These are phyloP conservation scores for Athene noctua DNA, from an alignment of 2,113 vertebrate species.

Conservation along the genomic window DNA sequence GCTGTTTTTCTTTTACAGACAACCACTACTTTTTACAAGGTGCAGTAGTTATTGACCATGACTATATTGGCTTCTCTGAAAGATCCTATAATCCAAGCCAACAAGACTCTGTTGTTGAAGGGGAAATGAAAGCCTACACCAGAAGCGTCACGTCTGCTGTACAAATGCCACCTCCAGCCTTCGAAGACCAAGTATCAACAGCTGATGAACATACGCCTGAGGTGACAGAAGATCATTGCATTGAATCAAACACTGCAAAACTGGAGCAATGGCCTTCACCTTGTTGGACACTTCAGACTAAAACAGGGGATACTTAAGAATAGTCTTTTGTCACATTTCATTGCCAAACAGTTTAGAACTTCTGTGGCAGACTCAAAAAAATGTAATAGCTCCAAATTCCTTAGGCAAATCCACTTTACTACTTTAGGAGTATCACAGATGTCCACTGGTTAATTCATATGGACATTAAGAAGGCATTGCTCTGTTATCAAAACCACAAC, in stretches of 20 bases:
- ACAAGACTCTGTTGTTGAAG: slow-evolving; percentile 4
- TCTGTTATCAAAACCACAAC: neutral
- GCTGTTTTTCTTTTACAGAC: slow-evolving; percentile 56
- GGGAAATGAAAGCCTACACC: neutral
- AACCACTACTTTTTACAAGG: slow-evolving; percentile 52
- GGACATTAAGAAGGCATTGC: neutral
- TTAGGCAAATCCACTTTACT: neutral
- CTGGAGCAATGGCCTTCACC: slow-evolving; percentile 43
- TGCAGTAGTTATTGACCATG: slow-evolving; percentile 67
- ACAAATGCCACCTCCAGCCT: neutral
- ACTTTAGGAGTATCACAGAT: neutral
- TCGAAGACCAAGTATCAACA: slow-evolving; percentile 43
- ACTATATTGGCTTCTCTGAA: slow-evolving; percentile 67
- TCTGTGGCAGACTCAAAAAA: neutral
- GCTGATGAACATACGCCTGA: slow-evolving; percentile 32
- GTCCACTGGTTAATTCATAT: neutral
- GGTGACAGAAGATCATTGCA: neutral
- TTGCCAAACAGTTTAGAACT: neutral
- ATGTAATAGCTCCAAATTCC: neutral
- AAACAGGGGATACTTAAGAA: slow-evolving; percentile 47
- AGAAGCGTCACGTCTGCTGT: neutral
- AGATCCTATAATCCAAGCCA: slow-evolving; percentile 40
- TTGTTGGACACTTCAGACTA: slow-evolving; percentile 59
- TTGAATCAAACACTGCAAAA: neutral
- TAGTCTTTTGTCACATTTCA: neutral